phyloP scores from a whole-genome alignment of 2,113 vertebrate species.

The Beaufortia kweichowensis region DNA sequence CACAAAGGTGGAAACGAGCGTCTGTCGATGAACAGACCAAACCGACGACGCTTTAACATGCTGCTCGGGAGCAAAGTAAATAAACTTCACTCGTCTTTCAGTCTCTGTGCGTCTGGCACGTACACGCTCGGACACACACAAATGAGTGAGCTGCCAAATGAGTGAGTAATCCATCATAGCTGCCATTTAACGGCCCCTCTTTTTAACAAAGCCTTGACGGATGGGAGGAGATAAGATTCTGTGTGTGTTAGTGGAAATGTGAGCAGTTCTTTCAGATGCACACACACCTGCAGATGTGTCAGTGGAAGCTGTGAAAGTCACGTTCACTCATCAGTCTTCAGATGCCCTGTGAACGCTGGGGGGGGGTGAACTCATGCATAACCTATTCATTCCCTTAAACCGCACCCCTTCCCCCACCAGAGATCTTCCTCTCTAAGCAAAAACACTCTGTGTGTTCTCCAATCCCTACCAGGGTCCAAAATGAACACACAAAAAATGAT shows the following conservation, averaged over 20 bases:
- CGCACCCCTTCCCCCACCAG: background rate
- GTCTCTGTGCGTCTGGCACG: constrained; percentile 45
- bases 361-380: constrained; percentile 20
- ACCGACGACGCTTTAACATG: constrained; percentile 20
- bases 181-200: constrained; percentile 69
- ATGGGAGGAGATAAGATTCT: constrained; percentile 69
- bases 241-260: constrained; percentile 60
- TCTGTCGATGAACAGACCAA: background rate
- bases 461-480: too few relatives aligned
- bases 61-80: constrained; percentile 12
- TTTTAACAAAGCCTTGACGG: constrained; percentile 70
- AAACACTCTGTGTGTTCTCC: background rate
- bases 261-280: constrained; percentile 23
- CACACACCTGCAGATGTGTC: constrained; percentile 6
- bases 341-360: constrained; percentile 8
- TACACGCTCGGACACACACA: constrained; percentile 54
- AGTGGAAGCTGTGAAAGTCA: constrained; percentile 24
- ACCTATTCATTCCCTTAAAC: constrained; percentile 14
- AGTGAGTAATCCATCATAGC: constrained; percentile 77
- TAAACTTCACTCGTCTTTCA: constrained; percentile 36
- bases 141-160: constrained; percentile 71
- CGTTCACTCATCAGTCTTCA: constrained; percentile 34
- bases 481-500: too few relatives aligned
- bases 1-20: background rate
- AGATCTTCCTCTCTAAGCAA: constrained; percentile 2